phyloP scores from a whole-genome alignment of 2,888 invertebrate species.

The Onchidella celtica region DNA sequence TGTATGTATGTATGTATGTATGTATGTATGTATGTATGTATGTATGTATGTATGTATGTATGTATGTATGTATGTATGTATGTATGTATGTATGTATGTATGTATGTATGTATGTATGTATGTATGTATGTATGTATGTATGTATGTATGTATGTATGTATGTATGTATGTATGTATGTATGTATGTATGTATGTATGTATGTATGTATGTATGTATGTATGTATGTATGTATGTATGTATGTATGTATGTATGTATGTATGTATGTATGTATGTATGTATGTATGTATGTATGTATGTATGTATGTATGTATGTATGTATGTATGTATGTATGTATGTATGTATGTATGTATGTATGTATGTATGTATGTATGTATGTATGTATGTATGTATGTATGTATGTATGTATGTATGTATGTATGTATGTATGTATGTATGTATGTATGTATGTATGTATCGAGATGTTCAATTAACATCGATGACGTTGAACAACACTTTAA shows the following conservation, averaged over 20 bases:
- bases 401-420: slow-evolving; percentile 28
- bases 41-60: slow-evolving; percentile 12
- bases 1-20: slow-evolving; percentile 27
- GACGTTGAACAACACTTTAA: no score
- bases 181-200: slow-evolving; percentile 30
- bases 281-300: slow-evolving; percentile 27
- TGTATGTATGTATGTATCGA: slow-evolving; percentile 24
- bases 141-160: slow-evolving; percentile 3
- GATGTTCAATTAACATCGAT: no score
- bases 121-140: slow-evolving; percentile 21
- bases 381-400: slow-evolving; percentile 28
- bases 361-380: slow-evolving; percentile 1
- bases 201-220: slow-evolving; percentile 16
- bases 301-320: slow-evolving; percentile 26
- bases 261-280: slow-evolving; percentile 19
- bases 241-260: slow-evolving; percentile 10
- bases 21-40: slow-evolving; percentile 9
- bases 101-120: slow-evolving; percentile 21
- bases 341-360: slow-evolving; percentile 22
- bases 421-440: slow-evolving; percentile 19
- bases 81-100: slow-evolving; percentile 27
- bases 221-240: slow-evolving; percentile 23
- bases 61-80: slow-evolving; percentile 28
- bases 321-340: slow-evolving; percentile 21
- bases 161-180: slow-evolving; percentile 27